A percentile compares a stretch with the other conserved stretches of the same genome.
These are phyloP conservation scores for Erethizon dorsatum DNA, from an alignment of 2,797 vertebrate genomes.

Conservation along the genomic window DNA sequence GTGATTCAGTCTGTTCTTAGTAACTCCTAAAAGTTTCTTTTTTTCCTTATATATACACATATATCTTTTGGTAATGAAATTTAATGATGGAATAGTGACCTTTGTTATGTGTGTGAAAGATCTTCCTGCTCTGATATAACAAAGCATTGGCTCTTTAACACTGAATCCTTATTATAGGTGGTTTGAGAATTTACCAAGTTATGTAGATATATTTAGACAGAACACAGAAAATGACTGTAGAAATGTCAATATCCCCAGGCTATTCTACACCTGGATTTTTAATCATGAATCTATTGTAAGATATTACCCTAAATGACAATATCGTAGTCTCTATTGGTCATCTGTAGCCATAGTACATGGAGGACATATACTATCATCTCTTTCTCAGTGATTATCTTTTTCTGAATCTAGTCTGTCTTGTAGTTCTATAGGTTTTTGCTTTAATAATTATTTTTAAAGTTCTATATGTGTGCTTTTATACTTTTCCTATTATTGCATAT, in stretches of 20 bases:
- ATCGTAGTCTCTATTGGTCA: neutral
- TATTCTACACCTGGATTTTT: neutral
- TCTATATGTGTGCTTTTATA: slow-evolving; percentile 26
- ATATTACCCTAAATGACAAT: neutral
- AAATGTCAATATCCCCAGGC: neutral
- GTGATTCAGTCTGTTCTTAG: neutral
- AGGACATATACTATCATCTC: neutral
- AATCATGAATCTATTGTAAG: slow-evolving; percentile 22
- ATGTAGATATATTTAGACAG: neutral
- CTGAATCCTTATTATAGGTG: neutral
- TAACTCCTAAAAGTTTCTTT: slow-evolving; percentile 23
- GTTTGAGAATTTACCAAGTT: slow-evolving; percentile 11
- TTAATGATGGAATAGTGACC: slow-evolving; percentile 21
- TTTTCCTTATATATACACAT: neutral
- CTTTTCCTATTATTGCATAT: slow-evolving; percentile 47
- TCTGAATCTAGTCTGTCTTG: slow-evolving; percentile 40
- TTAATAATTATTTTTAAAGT: slow-evolving; percentile 61
- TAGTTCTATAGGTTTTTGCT: neutral
- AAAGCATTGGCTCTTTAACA: slow-evolving; percentile 41
- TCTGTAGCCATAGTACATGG: neutral
- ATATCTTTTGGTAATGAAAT: slow-evolving; percentile 28
- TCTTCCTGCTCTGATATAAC: neutral
- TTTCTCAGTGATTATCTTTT: slow-evolving; percentile 11
- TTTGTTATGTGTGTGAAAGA: slow-evolving; percentile 9
- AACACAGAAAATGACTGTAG: neutral